Percentiles rank a stretch among this genome's conserved stretches.
phyloP scores from a whole-genome alignment of 2,888 invertebrate genomes.

The Watsonalla binaria region DNA sequence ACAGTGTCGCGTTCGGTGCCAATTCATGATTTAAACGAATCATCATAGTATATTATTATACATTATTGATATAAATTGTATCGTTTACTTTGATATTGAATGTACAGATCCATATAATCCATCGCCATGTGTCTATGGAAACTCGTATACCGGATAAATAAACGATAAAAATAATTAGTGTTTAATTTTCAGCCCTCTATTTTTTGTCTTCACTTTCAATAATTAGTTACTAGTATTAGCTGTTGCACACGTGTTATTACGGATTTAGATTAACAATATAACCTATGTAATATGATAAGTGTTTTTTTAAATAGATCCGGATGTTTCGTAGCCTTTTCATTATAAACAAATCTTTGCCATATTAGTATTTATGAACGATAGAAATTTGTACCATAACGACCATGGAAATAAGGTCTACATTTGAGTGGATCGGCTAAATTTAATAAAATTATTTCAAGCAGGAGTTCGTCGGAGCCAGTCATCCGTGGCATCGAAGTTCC shows the following conservation, averaged over 20 bases:
- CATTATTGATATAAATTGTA: slow-evolving; percentile 66
- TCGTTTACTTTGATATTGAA: slow-evolving; percentile 72
- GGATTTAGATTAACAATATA: too few relatives aligned
- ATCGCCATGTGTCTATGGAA: slow-evolving; percentile 69
- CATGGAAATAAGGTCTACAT: slow-evolving; percentile 17
- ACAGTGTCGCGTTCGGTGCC: slow-evolving; percentile 63
- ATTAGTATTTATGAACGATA: too few relatives aligned
- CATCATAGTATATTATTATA: slow-evolving; percentile 56
- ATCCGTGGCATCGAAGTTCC: slow-evolving; percentile 34
- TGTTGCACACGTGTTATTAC: too few relatives aligned
- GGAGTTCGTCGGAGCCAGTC: slow-evolving; percentile 41
- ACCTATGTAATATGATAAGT: too few relatives aligned
- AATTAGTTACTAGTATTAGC: slow-evolving; percentile 1
- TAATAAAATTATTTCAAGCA: slow-evolving; percentile 50
- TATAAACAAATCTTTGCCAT: too few relatives aligned
- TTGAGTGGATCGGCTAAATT: slow-evolving; percentile 16
- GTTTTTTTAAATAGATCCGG: too few relatives aligned
- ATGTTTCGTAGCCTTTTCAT: too few relatives aligned
- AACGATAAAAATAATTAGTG: slow-evolving; percentile 46
- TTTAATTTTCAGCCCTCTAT: slow-evolving; percentile 37
- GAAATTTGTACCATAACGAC: slow-evolving; percentile 7
- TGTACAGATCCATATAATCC: slow-evolving; percentile 66
- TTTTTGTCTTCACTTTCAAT: slow-evolving; percentile 25
- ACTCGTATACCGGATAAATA: slow-evolving; percentile 69
- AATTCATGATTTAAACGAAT: slow-evolving; percentile 59